Evolutionary conservation across 2,888 invertebrate genomes (phyloP), one percentile per base, ranked within the genome.

Genomic region (Epinotia nisella): DNA sequence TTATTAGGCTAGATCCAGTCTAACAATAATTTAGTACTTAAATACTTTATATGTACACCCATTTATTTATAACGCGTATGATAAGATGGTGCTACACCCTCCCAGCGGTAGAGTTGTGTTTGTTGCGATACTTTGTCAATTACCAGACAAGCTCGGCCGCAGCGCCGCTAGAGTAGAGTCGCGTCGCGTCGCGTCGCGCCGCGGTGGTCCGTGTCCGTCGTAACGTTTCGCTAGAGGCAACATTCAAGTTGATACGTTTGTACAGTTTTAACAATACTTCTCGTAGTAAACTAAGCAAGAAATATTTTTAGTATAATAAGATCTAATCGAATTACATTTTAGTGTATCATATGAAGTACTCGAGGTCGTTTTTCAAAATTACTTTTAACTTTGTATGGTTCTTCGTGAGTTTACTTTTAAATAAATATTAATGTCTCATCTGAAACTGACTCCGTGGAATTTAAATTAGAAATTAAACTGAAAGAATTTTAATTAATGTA

Each of bases 291-390:
- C 80, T 92, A 92, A 92, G 92, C 91, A 87, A 92, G 86, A 92
- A 90, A 91, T 91, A 92, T 92, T 93, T 88, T 91, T 91, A 92
- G 92, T 88, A 89, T 90, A 84, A 82, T 93, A 92, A 93, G 92
- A 90, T 92, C 93, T 92, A 92, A 92, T 92, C 92, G 93, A 93
- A 93, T 92, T 92, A 92, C 90, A 89, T 90, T 85, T 87, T 92
- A 93, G 90, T 92, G 91, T 90, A 90, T 84, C 84, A 90, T 91
- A 87, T 83, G 86, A 90, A 89, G 83, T 89, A 87, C 86, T 90
- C 87, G 86, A 88, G 84, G 84, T 86, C 69, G 69, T 83, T 82
- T 87, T 87, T 84, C 84, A 82, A 89, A 87, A 87, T 87, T 90
- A 83, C 85, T 84, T 90, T 91, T 86, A 83, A 85, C 87, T 90